Evolutionary conservation across 2,113 vertebrate genomes (phyloP), one percentile per base, ranked within the genome.

Genomic region (Hassar affinis): DNA sequence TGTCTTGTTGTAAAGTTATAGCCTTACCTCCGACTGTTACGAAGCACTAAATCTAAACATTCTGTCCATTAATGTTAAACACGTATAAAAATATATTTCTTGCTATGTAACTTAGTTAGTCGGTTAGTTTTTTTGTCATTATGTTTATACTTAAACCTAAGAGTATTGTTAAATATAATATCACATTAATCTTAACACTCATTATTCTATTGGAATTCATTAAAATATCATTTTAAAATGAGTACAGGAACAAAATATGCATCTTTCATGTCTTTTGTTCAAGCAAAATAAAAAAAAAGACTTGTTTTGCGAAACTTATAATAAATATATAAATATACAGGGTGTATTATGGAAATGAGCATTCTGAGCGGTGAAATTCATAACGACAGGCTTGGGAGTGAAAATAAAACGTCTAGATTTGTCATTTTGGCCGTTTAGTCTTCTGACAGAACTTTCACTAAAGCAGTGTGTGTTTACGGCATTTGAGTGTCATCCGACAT

Each of bases 381-480:
- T 33, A 35, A 45, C 4, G 22, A 49, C 75, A 22, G 80, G 9
- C n/a, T 10, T 27, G 33, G 71, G 51, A 81, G 27, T 1, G 3
- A 11, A 62, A 76, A 33, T 54, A 35, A 66, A 33, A 78, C 17
- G 51, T 78, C 52, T 68, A 38, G 66, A 62, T 59, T 62, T 84
- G 79, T 59, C 62, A 72, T 75, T 71, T 45, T 52, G 57, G 56
- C 12, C 35, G 75, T 82, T 62, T 74, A 72, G 79, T 75, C 82
- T 76, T 80, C 76, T 88, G 87, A 84, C 85, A 86, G 79, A 51
- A 56, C 74, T 77, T 86, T 71, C 81, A 85, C 79, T 83, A 66
- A 85, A 88, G 80, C 85, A 80, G 72, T 80, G 87, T 83, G 83
- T 88, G 85, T 87, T 88, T 83, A 85, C 62, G 61, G 82, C 71